Base-by-base conservation (phyloP, 2,113 vertebrate species). In the Cochlearius cochlearius region DNA sequence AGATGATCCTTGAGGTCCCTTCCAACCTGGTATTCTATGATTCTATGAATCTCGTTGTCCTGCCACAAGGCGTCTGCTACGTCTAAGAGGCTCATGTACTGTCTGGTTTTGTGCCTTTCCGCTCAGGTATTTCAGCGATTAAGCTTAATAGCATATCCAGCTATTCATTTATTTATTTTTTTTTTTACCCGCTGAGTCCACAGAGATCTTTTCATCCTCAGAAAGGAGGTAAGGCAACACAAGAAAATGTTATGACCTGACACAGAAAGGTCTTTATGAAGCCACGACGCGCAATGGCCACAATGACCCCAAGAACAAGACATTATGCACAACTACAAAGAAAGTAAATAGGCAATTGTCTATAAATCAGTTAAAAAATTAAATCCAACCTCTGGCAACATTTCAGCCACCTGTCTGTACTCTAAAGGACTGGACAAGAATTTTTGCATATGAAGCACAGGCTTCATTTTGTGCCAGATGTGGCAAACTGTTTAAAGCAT, bases 241-340 rank as follows among this genome's bases (percentile, higher is more conserved):
- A 80, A 19, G 27, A 55, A 84, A 67, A 23, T 45, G 15, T 27
- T 36, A 41, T 38, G 29, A 85, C 45, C 32, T 34, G 36, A 81
- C 34, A 64, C 20, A 88, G 53, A 50, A 55, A 95, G 29, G 25
- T 64, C 62, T 62, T 88, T 49, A 62, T 0, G 0, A 79, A 75
- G 47, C 30, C 36, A 27, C 1, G 2, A 43, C 0, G 2, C 8
- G 22, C 29, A 66, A 41, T 25, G 19, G 34, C 56, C 4, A 0
- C 2, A 1, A n/a, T 3, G 1, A 58, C 21, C 21, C 60, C 41
- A 71, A 81, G 16, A 84, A 53, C 0, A 67, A 18, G 15, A 50
- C 9, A 27, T 22, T 5, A 41, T 18, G 38, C 25, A 87, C 34
- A 86, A 75, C 18, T 64, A 58, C 6, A 16, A 45, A 56, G 47